A percentile compares a stretch with the other conserved stretches of the same genome.
phyloP scores from a whole-genome alignment of 2,797 vertebrate genomes.

The Sebastes variabilis region DNA sequence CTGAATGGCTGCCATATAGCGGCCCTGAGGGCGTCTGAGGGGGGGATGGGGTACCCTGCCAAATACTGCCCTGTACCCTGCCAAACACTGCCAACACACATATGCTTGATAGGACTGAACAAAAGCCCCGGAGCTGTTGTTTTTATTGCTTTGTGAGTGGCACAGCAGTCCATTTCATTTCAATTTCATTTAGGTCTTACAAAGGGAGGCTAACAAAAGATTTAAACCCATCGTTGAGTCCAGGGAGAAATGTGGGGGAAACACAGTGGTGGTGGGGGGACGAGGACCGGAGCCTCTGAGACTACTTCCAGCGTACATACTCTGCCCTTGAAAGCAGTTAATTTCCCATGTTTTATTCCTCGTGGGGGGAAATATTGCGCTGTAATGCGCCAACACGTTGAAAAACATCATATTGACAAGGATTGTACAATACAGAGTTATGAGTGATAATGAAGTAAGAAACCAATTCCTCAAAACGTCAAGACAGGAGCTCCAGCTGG shows the following conservation, averaged over 20 bases:
- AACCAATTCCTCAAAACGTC: slow-evolving; percentile 65
- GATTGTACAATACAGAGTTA: slow-evolving; percentile 51
- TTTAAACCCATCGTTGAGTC: slow-evolving; percentile 22
- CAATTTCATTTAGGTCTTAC: slow-evolving; percentile 53
- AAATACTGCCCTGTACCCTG: slow-evolving; percentile 66
- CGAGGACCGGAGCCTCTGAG: slow-evolving; percentile 17
- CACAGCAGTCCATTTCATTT: slow-evolving; percentile 68
- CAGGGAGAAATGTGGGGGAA: background rate
- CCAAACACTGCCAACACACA: slow-evolving; percentile 73
- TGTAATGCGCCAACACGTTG: slow-evolving; percentile 50
- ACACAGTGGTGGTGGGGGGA: background rate
- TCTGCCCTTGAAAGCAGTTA: slow-evolving; percentile 61
- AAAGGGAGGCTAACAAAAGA: slow-evolving; percentile 53
- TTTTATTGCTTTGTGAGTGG: slow-evolving; percentile 70
- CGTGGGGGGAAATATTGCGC: slow-evolving; percentile 30
- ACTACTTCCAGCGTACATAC: slow-evolving; percentile 33
- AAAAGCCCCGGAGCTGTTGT: slow-evolving; percentile 74
- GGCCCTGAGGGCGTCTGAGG: slow-evolving; percentile 60
- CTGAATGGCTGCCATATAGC: slow-evolving; percentile 71
- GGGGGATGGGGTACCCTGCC: slow-evolving; percentile 48
- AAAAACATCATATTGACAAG: slow-evolving; percentile 47
- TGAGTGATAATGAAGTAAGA: slow-evolving; percentile 49
- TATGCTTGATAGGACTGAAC: slow-evolving; percentile 68
- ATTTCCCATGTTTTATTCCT: slow-evolving; percentile 57
- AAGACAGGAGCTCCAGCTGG: slow-evolving; percentile 39